A percentile compares a stretch with the other conserved stretches of the same genome.
Evolutionary conservation across 2,888 invertebrate species (phyloP).

Genomic region (Phymatocera aterrima): DNA sequence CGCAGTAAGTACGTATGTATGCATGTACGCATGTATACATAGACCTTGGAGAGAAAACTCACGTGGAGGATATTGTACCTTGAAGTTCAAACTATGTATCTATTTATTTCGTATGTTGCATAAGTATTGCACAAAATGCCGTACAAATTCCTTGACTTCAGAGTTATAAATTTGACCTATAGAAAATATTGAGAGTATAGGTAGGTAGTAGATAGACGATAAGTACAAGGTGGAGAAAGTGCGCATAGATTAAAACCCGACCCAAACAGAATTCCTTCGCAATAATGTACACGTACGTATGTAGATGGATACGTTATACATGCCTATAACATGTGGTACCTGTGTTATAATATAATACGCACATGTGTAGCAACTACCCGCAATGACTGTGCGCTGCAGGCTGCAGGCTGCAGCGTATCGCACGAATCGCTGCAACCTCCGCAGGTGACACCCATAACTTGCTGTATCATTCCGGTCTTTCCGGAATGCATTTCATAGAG

Average conservation of each 20-base stretch:
- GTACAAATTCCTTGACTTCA: conserved; percentile 29
- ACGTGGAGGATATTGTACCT: too few relatives aligned
- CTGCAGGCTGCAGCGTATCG: conserved; percentile 2
- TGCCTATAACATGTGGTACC: too few relatives aligned
- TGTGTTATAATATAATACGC: too few relatives aligned
- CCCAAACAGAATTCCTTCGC: conserved; percentile 33
- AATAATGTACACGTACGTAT: conserved; percentile 6
- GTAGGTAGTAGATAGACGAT: conserved; percentile 65
- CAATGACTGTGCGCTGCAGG: background rate
- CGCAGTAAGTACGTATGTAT: too few relatives aligned
- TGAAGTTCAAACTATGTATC: too few relatives aligned
- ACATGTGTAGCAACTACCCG: conserved; percentile 2
- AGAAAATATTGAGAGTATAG: conserved; percentile 69
- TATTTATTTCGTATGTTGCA: background rate
- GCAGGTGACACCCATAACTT: background rate
- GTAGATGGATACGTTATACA: background rate
- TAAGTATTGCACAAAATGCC: background rate
- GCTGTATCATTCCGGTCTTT: conserved; percentile 7
- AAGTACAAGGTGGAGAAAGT: conserved; percentile 52
- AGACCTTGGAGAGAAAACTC: too few relatives aligned
- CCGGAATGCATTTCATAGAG: conserved; percentile 16
- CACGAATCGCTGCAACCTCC: conserved; percentile 9
- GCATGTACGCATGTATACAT: too few relatives aligned
- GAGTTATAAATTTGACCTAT: conserved; percentile 63
- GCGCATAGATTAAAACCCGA: conserved; percentile 44